Percentiles rank a stretch among this genome's conserved stretches.
Evolutionary conservation across 2,888 invertebrate species (phyloP).

Genomic region (Ophion costatus): DNA sequence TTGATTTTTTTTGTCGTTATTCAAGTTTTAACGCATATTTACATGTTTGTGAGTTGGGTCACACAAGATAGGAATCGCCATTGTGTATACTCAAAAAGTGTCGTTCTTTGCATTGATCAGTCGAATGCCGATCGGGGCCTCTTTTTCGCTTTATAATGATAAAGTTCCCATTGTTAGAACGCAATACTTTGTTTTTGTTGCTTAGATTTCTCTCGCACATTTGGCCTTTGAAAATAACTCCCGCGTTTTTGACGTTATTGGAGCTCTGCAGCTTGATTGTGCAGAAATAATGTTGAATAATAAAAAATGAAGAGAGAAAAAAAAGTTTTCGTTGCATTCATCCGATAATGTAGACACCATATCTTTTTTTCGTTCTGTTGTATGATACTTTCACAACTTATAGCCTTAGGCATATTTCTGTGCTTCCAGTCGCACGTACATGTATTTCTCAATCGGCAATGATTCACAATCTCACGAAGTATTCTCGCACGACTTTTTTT

Average conservation of each 20-base stretch:
- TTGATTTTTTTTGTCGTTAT: slow-evolving; percentile 25
- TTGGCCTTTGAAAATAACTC: no score
- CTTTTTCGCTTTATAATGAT: no score
- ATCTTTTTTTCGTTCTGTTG: no score
- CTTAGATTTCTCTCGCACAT: no score
- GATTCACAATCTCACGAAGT: slow-evolving; percentile 10
- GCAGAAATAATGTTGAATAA: no score
- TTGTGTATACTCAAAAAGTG: slow-evolving; percentile 14
- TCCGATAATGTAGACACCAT: no score
- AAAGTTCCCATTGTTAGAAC: no score
- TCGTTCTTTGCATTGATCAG: slow-evolving; percentile 50
- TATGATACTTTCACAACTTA: neutral
- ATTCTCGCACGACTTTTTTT: neutral
- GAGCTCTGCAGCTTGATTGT: no score
- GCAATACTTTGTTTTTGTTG: no score
- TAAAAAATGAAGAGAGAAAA: no score
- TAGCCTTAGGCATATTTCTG: neutral
- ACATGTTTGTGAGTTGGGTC: neutral
- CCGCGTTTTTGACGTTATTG: no score
- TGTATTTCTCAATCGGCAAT: neutral
- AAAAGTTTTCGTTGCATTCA: no score
- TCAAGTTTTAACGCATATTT: neutral
- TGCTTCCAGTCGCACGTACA: neutral
- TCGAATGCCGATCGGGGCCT: neutral
- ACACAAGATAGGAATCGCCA: slow-evolving; percentile 28